Conservation (phyloP, 2,113 vertebrate species). For the Canis aureus region DNA sequence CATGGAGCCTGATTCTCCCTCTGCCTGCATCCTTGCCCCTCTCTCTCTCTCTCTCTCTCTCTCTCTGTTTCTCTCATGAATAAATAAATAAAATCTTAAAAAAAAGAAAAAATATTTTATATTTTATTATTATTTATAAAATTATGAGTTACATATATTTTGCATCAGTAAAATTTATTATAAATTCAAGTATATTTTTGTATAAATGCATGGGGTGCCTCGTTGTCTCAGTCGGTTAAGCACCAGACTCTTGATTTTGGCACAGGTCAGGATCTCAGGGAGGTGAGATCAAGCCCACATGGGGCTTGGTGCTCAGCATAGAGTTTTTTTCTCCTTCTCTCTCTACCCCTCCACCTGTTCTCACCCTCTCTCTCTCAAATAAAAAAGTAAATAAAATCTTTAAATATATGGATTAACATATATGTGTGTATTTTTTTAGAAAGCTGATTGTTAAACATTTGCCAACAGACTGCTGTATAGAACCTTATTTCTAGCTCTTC, state of each 20-base stretch:
- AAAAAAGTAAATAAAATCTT: neutral
- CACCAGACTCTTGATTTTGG: neutral
- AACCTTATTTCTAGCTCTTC: neutral
- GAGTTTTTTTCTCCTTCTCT: neutral
- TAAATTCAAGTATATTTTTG: neutral
- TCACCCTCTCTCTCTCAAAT: neutral
- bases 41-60: no score
- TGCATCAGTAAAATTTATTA: neutral
- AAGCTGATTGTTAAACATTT: neutral
- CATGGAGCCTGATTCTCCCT: no score
- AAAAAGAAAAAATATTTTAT: neutral
- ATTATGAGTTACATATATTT: neutral
- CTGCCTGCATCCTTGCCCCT: no score
- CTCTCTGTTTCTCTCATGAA: no score
- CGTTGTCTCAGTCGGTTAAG: neutral
- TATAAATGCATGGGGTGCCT: neutral
- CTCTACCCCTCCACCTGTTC: neutral
- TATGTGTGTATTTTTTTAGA: neutral
- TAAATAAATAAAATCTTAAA: no score
- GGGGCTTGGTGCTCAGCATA: neutral
- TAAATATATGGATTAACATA: neutral
- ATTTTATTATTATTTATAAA: neutral
- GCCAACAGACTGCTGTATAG: neutral
- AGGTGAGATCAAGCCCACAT: neutral
- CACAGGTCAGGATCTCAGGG: neutral